Percentiles rank a stretch among this genome's conserved stretches.
These are phyloP conservation scores for Peromyscus leucopus DNA, from an alignment of 2,113 vertebrate species.

Conservation along the genomic window DNA sequence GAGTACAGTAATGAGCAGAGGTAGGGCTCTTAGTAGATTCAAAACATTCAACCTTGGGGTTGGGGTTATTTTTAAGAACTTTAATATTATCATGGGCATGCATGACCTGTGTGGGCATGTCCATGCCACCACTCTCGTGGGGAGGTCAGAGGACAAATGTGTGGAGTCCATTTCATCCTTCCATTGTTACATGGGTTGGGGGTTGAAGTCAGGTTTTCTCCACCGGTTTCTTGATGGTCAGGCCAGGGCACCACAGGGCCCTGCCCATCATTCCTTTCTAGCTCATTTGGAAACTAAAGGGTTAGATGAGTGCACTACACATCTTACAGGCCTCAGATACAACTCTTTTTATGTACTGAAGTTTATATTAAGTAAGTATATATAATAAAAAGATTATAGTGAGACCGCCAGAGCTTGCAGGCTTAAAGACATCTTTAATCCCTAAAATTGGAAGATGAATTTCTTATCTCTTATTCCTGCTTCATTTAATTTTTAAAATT, in stretches of 20 bases:
- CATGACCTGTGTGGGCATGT: not conserved
- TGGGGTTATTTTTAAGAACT: not conserved
- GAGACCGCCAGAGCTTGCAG: not conserved
- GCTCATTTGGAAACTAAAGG: not conserved
- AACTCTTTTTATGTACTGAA: constrained; percentile 13
- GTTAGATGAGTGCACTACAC: not conserved
- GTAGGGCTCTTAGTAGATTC: not conserved
- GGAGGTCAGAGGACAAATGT: not conserved
- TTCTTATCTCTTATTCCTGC: not conserved
- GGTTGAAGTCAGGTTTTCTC: not conserved
- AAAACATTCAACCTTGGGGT: not conserved
- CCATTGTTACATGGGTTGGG: not conserved
- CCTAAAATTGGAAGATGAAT: not conserved
- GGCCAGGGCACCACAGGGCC: not conserved
- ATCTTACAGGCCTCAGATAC: not conserved
- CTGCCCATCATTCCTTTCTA: not conserved
- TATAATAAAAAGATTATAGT: constrained; percentile 8
- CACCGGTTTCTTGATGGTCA: not conserved
- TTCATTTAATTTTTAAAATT: constrained; percentile 12
- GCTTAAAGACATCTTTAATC: not conserved
- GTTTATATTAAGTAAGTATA: not conserved
- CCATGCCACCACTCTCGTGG: no score
- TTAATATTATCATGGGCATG: not conserved
- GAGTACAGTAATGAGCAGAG: not conserved
- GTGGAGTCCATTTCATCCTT: not conserved